A percentile compares a stretch with the other conserved stretches of the same genome.
Evolutionary conservation across 2,797 vertebrate genomes (phyloP).

Genomic region (Sebastes cheni): DNA sequence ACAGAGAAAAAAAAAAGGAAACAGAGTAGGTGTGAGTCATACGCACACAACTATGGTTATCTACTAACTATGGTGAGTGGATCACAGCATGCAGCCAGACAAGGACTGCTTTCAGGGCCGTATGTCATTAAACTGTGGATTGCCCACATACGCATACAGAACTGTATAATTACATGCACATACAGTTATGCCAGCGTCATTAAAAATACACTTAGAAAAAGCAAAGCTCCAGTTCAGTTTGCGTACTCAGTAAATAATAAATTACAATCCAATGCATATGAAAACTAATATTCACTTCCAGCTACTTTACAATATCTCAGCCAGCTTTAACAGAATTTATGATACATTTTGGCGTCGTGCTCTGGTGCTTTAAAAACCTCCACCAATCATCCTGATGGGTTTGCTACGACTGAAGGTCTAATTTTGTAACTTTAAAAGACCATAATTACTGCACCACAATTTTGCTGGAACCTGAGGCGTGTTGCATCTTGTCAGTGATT

Average conservation of each 20-base stretch:
- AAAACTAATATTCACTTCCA: not conserved
- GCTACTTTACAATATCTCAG: not conserved
- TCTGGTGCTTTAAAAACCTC: not conserved
- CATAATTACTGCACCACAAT: not conserved
- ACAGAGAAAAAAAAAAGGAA: not conserved
- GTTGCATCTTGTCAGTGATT: not conserved
- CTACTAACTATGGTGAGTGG: not conserved
- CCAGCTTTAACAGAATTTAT: not conserved
- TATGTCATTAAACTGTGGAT: not conserved
- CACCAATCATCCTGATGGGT: not conserved
- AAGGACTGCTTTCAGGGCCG: not conserved
- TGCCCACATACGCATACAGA: not conserved
- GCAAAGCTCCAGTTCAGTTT: not conserved
- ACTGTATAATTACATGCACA: not conserved
- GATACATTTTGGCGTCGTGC: not conserved
- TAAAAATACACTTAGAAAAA: not conserved
- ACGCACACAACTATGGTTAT: not conserved
- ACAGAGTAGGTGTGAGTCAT: slow-evolving; percentile 15
- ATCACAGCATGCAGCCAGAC: not conserved
- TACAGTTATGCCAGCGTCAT: not conserved
- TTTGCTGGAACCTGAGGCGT: not conserved
- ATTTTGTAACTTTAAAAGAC: not conserved
- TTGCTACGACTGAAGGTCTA: not conserved
- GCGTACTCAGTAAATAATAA: not conserved
- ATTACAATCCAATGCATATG: not conserved